These are phyloP conservation scores for Danio choprae DNA, from an alignment of 2,797 vertebrate genomes.

Conservation along the genomic window DNA sequence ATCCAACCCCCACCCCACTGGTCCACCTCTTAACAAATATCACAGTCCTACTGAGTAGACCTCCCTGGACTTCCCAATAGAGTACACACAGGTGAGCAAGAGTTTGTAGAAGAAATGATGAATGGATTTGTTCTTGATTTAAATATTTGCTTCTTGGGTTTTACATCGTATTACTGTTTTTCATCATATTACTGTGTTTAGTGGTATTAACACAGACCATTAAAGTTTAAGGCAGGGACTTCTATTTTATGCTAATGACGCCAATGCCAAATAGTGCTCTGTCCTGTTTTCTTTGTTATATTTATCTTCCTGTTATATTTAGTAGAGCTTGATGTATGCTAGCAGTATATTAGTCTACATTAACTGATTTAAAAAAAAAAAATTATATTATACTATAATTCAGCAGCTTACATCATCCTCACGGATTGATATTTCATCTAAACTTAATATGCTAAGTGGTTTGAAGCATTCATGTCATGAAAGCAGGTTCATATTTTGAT, in stretches of 20 bases:
- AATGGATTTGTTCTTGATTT: constrained; percentile 7
- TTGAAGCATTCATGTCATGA: constrained; percentile 71
- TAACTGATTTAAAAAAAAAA: background rate
- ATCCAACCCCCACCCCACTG: constrained; percentile 38
- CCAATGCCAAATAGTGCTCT: background rate
- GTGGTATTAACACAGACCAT: background rate
- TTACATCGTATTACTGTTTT: background rate
- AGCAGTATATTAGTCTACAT: background rate
- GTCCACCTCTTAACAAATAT: constrained; percentile 20
- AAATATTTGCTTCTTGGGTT: constrained; percentile 11
- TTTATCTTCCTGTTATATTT: background rate
- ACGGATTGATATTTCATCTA: constrained; percentile 56
- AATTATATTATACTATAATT: background rate
- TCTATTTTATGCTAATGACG: background rate
- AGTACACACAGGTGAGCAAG: constrained; percentile 57
- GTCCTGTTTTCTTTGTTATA: background rate
- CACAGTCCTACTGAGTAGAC: constrained; percentile 39
- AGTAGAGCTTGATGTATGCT: background rate
- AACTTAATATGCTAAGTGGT: constrained; percentile 63
- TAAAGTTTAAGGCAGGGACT: background rate
- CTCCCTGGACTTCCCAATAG: constrained; percentile 38
- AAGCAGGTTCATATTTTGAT: constrained; percentile 55
- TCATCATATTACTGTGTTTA: constrained; percentile 3
- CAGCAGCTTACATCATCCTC: background rate
- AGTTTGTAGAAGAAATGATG: background rate